Evolutionary conservation across 2,888 invertebrate genomes (phyloP).

Genomic region (Tetramorium bicarinatum): DNA sequence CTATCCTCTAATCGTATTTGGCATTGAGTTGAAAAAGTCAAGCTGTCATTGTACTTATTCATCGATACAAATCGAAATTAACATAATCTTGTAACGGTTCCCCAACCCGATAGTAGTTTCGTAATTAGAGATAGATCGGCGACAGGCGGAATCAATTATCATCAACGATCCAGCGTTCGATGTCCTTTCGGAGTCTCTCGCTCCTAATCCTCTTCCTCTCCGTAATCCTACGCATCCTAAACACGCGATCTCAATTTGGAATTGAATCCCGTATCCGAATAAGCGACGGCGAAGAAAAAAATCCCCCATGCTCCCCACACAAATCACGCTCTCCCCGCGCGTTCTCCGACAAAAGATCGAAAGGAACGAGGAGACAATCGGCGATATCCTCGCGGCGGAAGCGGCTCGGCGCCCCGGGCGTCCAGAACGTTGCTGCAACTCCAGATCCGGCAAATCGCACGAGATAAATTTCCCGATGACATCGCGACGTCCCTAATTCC

Average conservation of each 20-base stretch:
- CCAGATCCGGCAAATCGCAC: conserved; percentile 79
- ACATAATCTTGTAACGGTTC: conserved; percentile 37
- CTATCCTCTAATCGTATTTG: conserved; percentile 15
- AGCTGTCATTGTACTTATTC: background rate
- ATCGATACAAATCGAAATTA: background rate
- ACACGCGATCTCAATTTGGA: conserved; percentile 57
- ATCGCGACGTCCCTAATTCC: conserved; percentile 43
- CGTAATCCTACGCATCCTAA: conserved; percentile 49
- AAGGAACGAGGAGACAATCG: conserved; percentile 54
- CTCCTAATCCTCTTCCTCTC: conserved; percentile 43
- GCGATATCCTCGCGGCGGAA: conserved; percentile 49
- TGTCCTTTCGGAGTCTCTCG: conserved; percentile 17
- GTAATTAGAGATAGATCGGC: conserved; percentile 36
- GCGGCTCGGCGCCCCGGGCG: conserved; percentile 31
- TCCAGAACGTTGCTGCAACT: conserved; percentile 27
- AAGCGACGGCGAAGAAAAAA: conserved; percentile 38
- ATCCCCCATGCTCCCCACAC: conserved; percentile 37
- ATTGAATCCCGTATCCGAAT: conserved; percentile 41
- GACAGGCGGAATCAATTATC: conserved; percentile 41
- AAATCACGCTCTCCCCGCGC: conserved; percentile 44
- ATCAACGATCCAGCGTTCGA: conserved; percentile 26
- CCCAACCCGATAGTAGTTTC: background rate
- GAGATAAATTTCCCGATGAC: conserved; percentile 83
- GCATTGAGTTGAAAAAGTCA: conserved; percentile 3
- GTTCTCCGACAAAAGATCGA: conserved; percentile 33